Evolutionary conservation across 2,888 invertebrate species (phyloP), one percentile per base, ranked within the genome.

Genomic region (Cyaniris semiargus): DNA sequence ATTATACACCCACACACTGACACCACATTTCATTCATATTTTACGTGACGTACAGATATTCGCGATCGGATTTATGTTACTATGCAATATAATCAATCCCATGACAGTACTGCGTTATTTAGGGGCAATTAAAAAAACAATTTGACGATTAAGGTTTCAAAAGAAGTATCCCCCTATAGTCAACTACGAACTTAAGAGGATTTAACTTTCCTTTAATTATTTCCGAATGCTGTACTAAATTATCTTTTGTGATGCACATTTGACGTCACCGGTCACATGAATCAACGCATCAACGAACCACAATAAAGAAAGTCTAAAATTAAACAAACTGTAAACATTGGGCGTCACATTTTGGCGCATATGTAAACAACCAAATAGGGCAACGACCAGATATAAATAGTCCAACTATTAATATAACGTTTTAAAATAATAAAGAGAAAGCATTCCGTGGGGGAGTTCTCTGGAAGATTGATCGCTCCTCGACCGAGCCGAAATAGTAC

Each of bases 331-430:
- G 71, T 71, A 71, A 71, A 71, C 71, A 71, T 71, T n/a, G 38
- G 21, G 71, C 71, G 71, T 71, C 75, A 81, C 83, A 80, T 90
- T 90, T 86, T 77, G 81, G 83, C 86, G 91, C 91, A 23, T 91
- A 92, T 87, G 90, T 91, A 92, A 91, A 93, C 91, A 91, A 89
- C 92, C 93, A 92, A 92, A 91, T 92, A 91, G 93, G 92, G 93
- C 92, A 93, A 91, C 89, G 92, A 92, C 92, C 93, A 92, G 82
- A 90, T 89, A 85, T 85, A 93, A 92, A 93, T 92, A 93, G 90
- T 87, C 85, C 84, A 85, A 89, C 90, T 92, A 92, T 88, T 88
- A 89, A 90, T 93, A 66, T 84, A 80, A 80, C 83, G 86, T 87
- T 87, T 86, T 89, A 90, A 90, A 90, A 91, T 91, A 90, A 88